Base-by-base conservation (phyloP, 2,797 vertebrate species). In the Artibeus lituratus region DNA sequence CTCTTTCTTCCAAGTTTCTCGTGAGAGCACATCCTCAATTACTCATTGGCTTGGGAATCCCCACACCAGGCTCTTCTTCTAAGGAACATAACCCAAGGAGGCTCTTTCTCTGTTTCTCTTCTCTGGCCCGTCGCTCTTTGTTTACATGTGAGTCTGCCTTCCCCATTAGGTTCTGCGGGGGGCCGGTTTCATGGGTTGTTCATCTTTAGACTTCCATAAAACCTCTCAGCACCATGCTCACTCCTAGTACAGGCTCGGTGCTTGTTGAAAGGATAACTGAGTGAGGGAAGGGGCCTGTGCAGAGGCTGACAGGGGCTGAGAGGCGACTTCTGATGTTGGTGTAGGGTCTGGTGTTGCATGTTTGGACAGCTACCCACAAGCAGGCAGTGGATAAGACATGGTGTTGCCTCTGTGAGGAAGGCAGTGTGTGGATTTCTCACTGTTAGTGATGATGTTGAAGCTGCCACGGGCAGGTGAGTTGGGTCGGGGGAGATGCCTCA, bases 381-480 rank as follows among this genome's bases (percentile, higher is more conserved):
- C 35, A 5, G 24, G 49, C 59, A 65, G 83, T 19, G 32, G 55
- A 9, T 47, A 14, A 18, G 77, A 62, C 4, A 2, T 9, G 18
- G 35, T 24, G 76, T 44, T 49, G 74, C 73, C 51, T 82, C 32
- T 47, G 53, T 22, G 26, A 77, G 77, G 77, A 90, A 87, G 76
- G 7, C 11, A 35, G 39, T 10, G 2, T 49, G 32, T 0, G 0
- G 7, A 22, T 81, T 37, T 59, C 47, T 81, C 22, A 14, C 24
- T 18, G n/a, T 65, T 37, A 29, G 72, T 9, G 39, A 15, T 42
- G 44, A 15, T 42, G 44, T 24, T 0, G 62, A 32, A 29, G 44
- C n/a, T 22, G 72, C 67, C 4, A 1, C 42, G 49, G 32, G 82
- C 29, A 29, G 16, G 37, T 44, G 62, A 26, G 44, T 44, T 89